phyloP scores from a whole-genome alignment of 1,140 invertebrate genomes.

The Nephila pilipes region DNA sequence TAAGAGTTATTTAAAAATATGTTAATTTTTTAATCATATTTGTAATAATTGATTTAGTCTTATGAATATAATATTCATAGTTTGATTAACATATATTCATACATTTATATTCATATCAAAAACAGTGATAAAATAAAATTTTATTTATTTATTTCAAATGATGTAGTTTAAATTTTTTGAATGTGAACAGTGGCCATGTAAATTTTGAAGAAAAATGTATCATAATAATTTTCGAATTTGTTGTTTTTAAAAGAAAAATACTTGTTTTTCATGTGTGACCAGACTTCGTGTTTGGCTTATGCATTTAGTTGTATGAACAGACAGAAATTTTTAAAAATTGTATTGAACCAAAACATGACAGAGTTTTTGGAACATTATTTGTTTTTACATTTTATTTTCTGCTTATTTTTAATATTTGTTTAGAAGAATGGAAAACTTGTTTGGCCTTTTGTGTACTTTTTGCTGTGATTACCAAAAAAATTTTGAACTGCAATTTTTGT shows the following conservation, averaged over 20 bases:
- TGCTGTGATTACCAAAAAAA: not conserved
- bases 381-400: not conserved
- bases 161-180: not conserved
- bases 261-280: not conserved
- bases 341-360: not conserved
- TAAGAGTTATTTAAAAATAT: too few relatives aligned
- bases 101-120: too few relatives aligned
- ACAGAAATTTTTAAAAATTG: not conserved
- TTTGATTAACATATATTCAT: too few relatives aligned
- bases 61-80: too few relatives aligned
- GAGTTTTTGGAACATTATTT: not conserved
- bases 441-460: slow-evolving; percentile 23
- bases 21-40: too few relatives aligned
- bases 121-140: too few relatives aligned
- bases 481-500: not conserved
- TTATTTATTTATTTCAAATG: too few relatives aligned
- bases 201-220: too few relatives aligned
- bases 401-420: not conserved
- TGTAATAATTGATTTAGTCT: too few relatives aligned
- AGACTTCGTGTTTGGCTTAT: not conserved
- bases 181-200: not conserved
- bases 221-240: too few relatives aligned
- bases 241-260: not conserved
- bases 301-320: slow-evolving; percentile 14
- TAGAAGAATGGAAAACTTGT: slow-evolving; percentile 17